Base-by-base conservation (phyloP, 1,140 invertebrate species). In the Drosophila tani region DNA sequence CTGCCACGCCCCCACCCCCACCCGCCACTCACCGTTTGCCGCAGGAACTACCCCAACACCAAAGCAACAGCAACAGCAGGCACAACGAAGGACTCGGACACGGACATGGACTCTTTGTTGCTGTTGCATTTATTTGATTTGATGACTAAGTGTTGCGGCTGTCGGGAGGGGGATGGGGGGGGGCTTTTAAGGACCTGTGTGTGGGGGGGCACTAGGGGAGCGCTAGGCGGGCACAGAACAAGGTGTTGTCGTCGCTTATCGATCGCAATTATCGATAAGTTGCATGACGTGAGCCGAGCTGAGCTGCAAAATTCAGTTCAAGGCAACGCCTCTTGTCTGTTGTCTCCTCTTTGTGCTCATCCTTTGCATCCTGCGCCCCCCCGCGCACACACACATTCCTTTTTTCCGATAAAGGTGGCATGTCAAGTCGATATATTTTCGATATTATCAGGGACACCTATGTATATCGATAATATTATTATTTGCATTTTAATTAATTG, bases 271-370 rank as follows among this genome's bases (percentile, higher is more conserved):
- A 73, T 74, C 69, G 69, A 73, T 73, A 73, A 50, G 45, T 73
- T 58, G 53, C 67, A 71, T 73, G 67, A 69, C 60, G 21, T 65
- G 46, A 29, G 38, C 49, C 59, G 49, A 50, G 70, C 77, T 69
- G 58, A 19, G 55, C 58, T 29, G 50, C 64, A 35, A 74, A 79
- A 85, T 85, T 86, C 65, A 85, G 82, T 85, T 85, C 82, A 85
- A 85, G 82, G 82, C 82, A 70, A 85, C 82, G 79, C 82, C 82
- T 85, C 77, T 47, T 24, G 49, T 67, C 49, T 32, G 38, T 49
- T 56, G 74, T 77, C 68, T 64, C 40, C 46, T 19, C 21, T 55
- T 49, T 43, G 29, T 17, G 35, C 63, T 21, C 29, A 46, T 50
- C 46, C 65, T 51, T 27, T 50, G 46, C 46, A 12, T 21, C 40